Evolutionary conservation across 2,113 vertebrate genomes (phyloP).

Genomic region (Neodon shergylaensis): DNA sequence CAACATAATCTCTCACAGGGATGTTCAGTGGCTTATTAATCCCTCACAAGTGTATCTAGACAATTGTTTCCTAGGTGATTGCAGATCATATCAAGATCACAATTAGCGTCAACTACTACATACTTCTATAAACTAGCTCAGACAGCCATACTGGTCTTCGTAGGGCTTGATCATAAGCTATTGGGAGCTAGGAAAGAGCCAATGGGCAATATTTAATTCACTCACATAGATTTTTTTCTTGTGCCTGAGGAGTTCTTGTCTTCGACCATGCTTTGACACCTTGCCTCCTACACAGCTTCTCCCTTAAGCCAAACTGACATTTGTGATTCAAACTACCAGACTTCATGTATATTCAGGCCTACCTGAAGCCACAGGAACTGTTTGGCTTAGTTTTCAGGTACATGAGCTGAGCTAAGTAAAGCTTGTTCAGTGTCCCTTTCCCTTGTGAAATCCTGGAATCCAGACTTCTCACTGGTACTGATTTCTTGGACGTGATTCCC

Average conservation of each 20-base stretch:
- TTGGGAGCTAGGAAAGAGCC: not conserved
- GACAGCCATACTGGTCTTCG: not conserved
- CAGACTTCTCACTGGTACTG: not conserved
- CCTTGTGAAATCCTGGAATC: constrained; percentile 5
- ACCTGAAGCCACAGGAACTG: not conserved
- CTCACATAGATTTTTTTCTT: not conserved
- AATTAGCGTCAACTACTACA: not conserved
- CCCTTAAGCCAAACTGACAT: not conserved
- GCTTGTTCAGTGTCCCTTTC: not conserved
- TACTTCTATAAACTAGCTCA: not conserved
- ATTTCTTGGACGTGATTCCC: not conserved
- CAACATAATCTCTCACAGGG: not conserved
- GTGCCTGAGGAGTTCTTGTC: not conserved
- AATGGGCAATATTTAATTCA: not conserved
- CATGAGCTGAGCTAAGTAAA: not conserved
- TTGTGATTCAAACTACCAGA: not conserved
- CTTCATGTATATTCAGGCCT: no score
- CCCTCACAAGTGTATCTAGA: not conserved
- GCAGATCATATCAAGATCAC: not conserved
- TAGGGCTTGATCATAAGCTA: not conserved
- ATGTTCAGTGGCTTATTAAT: not conserved
- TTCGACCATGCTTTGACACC: not conserved
- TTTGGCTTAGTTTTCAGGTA: not conserved
- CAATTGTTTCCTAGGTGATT: not conserved
- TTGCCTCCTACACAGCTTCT: not conserved